phyloP scores from a whole-genome alignment of 2,113 vertebrate species.

The Cryptotis parvus region DNA sequence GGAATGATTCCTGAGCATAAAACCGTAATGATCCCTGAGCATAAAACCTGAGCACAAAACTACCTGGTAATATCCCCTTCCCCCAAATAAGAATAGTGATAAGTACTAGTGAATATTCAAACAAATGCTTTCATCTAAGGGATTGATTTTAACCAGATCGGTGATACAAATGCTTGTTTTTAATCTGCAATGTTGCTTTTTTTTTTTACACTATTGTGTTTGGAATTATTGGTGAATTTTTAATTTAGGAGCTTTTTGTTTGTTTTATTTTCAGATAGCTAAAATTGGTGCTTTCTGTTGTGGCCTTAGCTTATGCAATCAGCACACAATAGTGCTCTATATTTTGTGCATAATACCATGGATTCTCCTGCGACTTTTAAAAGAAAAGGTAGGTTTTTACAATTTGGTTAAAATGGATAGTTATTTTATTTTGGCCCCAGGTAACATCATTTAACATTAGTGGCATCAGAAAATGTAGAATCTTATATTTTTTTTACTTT shows the following conservation, averaged over 20 bases:
- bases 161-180: slow-evolving; percentile 25
- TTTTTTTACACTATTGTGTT: slow-evolving; percentile 44
- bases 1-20: too few species aligned
- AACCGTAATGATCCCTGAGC: too few species aligned
- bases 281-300: slow-evolving; percentile 94
- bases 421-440: slow-evolving; percentile 49
- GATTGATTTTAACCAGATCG: not conserved
- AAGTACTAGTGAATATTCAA: slow-evolving; percentile 16
- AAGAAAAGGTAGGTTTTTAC: slow-evolving; percentile 86
- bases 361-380: slow-evolving; percentile 90
- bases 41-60: too few species aligned
- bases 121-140: not conserved
- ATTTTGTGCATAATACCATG: slow-evolving; percentile 91
- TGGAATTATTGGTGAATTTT: slow-evolving; percentile 42
- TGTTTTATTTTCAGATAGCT: slow-evolving; percentile 88
- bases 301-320: slow-evolving; percentile 96
- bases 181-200: slow-evolving; percentile 36
- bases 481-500: not conserved
- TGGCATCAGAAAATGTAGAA: slow-evolving; percentile 1
- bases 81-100: not conserved
- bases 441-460: slow-evolving; percentile 31
- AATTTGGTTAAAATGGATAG: slow-evolving; percentile 53
- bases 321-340: slow-evolving; percentile 96
- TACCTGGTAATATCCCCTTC: too few species aligned
- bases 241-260: slow-evolving; percentile 38